Conservation (phyloP, 2,113 vertebrate species). For the Corythornis cristatus region DNA sequence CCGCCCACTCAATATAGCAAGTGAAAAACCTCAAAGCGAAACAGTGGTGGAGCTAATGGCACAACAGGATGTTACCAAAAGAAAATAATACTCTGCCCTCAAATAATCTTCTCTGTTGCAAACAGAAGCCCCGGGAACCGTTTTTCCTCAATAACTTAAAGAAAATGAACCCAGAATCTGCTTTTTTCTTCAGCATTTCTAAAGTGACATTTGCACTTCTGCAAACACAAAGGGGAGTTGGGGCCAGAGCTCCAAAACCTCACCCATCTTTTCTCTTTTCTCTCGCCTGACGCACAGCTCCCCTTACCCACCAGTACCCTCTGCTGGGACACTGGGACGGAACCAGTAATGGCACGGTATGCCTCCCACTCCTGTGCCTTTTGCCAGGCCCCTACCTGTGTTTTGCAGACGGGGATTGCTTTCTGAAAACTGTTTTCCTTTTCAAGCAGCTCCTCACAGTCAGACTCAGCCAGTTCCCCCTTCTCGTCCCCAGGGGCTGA, state of each 20-base stretch:
- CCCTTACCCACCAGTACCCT: neutral
- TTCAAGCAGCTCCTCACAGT: neutral
- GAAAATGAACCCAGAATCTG: neutral
- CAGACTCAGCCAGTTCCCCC: neutral
- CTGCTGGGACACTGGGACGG: rapidly evolving
- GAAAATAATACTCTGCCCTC: neutral
- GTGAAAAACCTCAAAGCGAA: constrained; percentile 33
- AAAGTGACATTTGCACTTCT: neutral
- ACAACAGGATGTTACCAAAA: constrained; percentile 62
- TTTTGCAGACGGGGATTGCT: neutral
- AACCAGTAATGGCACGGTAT: rapidly evolving
- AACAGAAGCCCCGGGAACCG: neutral
- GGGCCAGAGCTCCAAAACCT: neutral
- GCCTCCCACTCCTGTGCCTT: rapidly evolving
- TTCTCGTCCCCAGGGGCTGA: neutral
- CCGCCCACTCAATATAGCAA: neutral
- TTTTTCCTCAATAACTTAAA: neutral
- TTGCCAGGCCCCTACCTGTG: neutral
- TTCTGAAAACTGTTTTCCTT: neutral
- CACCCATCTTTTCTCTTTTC: neutral
- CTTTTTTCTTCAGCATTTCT: neutral
- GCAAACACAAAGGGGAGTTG: neutral
- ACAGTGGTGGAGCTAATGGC: rapidly evolving
- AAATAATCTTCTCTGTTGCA: neutral
- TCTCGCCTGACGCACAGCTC: neutral